Conservation (phyloP, 2,888 invertebrate species). For the Papilio elwesi region DNA sequence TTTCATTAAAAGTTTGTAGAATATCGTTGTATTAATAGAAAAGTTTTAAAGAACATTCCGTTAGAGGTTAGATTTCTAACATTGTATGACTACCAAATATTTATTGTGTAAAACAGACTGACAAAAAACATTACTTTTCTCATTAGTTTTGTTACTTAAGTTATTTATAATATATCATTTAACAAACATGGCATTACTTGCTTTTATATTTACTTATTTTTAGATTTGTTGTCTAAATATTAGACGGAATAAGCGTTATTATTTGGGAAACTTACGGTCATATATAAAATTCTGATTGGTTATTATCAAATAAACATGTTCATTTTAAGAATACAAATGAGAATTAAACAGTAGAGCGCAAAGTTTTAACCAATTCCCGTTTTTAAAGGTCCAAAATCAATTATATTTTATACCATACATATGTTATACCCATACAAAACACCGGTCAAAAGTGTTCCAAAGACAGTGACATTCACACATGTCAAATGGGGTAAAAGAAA, state of each 20-base stretch:
- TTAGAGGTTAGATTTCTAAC: slow-evolving; percentile 21
- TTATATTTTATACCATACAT: too few relatives aligned
- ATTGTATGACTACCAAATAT: slow-evolving; percentile 13
- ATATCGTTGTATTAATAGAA: not conserved
- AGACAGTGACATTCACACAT: too few relatives aligned
- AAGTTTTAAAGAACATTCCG: slow-evolving; percentile 24
- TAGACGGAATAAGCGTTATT: too few relatives aligned
- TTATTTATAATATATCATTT: not conserved
- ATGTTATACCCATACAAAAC: too few relatives aligned
- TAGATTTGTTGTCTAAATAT: too few relatives aligned
- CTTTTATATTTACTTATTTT: too few relatives aligned
- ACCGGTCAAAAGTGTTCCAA: too few relatives aligned
- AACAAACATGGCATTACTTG: not conserved
- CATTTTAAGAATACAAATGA: not conserved
- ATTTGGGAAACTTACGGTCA: not conserved
- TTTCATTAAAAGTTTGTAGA: not conserved
- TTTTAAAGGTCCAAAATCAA: too few relatives aligned
- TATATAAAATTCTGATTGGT: not conserved
- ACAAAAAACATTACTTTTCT: not conserved
- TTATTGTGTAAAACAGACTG: slow-evolving; percentile 5
- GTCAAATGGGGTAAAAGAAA: too few relatives aligned
- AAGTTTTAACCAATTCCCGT: too few relatives aligned
- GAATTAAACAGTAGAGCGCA: too few relatives aligned
- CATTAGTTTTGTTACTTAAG: not conserved
- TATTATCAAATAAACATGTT: not conserved